Base-by-base conservation (phyloP, 2,888 invertebrate genomes). In the Polydrusus cervinus region DNA sequence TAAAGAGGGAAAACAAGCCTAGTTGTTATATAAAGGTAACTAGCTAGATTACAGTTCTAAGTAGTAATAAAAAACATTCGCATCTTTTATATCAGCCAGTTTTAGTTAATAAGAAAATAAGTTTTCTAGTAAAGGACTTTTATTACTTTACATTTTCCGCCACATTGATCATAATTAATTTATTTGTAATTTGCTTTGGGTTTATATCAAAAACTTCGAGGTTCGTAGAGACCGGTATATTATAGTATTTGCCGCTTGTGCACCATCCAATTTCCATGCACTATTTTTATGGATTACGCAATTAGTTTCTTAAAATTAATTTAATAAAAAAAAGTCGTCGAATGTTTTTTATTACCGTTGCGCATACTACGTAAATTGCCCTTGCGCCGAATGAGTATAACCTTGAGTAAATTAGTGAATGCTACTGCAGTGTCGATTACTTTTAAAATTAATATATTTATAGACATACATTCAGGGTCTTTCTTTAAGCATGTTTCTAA, bases 401-500 rank as follows among this genome's bases (percentile, higher is more conserved):
- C 49, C 53, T 61, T 45, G 25, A 61, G 34, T 45, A 49, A 67
- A n/a, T n/a, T n/a, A 73, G 40, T 60, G 60, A 79, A 75, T 78
- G 79, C 82, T 80, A 81, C 80, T 79, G 81, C 81, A 81, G 81
- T 82, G 81, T 80, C 75, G 76, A 55, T 78, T 77, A 79, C 77
- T 77, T 77, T 77, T 76, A 77, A 69, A 79, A 71, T 75, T 57
- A 25, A 57, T 16, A 16, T 25, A 25, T 25, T 25, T 25, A 25
- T 25, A 5, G 25, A 25, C n/a, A n/a, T 25, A 25, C 25, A 25
- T 25, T 1, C 34, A 38, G 57, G 38, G 57, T 57, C 11, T 34
- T 38, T 57, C 9, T 10, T 16, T 16, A 47, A 7, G 16, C 7
- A 47, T 47, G 47, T 16, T 5, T 8, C 16, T 34, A 34, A 34